These are phyloP conservation scores for Notolepis coatsorum DNA, from an alignment of 2,797 vertebrate genomes.

Conservation along the genomic window DNA sequence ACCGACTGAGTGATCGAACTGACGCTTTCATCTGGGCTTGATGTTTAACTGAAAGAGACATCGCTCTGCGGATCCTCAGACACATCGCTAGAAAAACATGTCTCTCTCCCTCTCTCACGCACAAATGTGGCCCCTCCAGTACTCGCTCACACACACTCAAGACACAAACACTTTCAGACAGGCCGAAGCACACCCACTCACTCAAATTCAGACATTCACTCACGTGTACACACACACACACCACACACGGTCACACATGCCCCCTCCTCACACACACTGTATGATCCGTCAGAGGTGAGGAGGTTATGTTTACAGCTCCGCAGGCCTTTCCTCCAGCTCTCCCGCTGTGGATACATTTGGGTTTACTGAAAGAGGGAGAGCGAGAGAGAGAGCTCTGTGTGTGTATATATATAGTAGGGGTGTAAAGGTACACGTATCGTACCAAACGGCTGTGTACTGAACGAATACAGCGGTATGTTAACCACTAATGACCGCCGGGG, in stretches of 20 bases:
- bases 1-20: background rate
- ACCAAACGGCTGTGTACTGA: too few species aligned
- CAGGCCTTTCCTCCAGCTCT: background rate
- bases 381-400: background rate
- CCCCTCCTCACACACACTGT: background rate
- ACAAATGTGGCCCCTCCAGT: background rate
- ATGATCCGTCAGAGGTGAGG: conserved; percentile 6
- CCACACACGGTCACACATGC: background rate
- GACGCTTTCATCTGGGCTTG: conserved; percentile 6
- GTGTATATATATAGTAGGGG: too few species aligned
- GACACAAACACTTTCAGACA: too few species aligned
- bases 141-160: too few species aligned
- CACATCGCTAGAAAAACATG: background rate
- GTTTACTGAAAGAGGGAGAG: background rate
- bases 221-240: background rate
- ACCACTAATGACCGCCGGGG: too few species aligned
- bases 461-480: too few species aligned
- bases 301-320: conserved; percentile 15
- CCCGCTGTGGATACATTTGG: conserved; percentile 26
- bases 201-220: background rate
- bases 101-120: background rate
- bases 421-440: too few species aligned
- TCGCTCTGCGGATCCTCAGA: background rate
- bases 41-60: background rate
- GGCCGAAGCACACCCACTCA: too few species aligned